phyloP scores from a whole-genome alignment of 92 coral and sea anemone species.

The Epizoanthus illoricatus region DNA sequence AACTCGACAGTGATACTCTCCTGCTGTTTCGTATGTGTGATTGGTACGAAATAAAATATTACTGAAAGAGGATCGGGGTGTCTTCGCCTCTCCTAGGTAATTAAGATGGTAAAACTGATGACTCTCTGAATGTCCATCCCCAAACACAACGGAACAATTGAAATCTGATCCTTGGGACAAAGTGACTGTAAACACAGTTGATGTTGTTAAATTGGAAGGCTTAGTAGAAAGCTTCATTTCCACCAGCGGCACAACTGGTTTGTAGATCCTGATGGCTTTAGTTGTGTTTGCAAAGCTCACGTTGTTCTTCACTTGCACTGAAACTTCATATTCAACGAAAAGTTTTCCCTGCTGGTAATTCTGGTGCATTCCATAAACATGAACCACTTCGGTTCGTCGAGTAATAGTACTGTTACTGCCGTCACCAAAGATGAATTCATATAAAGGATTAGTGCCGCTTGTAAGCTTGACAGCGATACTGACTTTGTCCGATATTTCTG shows the following conservation, averaged over 20 bases:
- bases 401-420: background rate
- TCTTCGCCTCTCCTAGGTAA: background rate
- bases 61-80: background rate
- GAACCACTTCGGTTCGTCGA: background rate
- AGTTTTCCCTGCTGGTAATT: background rate
- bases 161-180: slow-evolving; percentile 56
- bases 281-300: background rate
- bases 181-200: slow-evolving; percentile 24
- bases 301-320: slow-evolving; percentile 1
- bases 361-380: slow-evolving; percentile 19
- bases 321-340: slow-evolving; percentile 1
- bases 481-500: background rate
- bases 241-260: slow-evolving; percentile 44
- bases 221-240: slow-evolving; percentile 28
- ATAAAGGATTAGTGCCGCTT: slow-evolving; percentile 12
- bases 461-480: background rate
- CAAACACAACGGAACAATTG: slow-evolving; percentile 51
- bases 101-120: background rate
- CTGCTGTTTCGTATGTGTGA: background rate
- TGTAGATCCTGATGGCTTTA: slow-evolving; percentile 8
- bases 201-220: slow-evolving; percentile 34
- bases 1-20: background rate
- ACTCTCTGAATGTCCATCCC: slow-evolving; percentile 47
- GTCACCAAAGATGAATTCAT: slow-evolving; percentile 9
- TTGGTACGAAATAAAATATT: slow-evolving; percentile 1